These are phyloP conservation scores for Todus mexicanus DNA, from an alignment of 2,797 vertebrate genomes.

Conservation along the genomic window DNA sequence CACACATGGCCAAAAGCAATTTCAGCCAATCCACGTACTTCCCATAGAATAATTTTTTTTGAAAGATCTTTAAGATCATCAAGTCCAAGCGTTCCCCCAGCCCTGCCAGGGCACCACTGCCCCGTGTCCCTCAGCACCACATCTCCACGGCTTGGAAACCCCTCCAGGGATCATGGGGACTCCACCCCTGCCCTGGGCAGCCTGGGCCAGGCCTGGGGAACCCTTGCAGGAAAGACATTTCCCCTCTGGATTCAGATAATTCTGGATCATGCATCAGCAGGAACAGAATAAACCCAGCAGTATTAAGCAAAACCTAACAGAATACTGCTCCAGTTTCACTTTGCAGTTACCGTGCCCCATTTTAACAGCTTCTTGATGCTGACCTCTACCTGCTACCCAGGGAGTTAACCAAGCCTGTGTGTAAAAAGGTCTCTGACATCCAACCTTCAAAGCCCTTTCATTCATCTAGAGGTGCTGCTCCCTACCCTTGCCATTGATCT, in stretches of 20 bases:
- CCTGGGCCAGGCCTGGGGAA: not conserved
- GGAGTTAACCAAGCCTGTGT: not conserved
- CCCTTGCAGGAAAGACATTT: not conserved
- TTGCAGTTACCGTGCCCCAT: not conserved
- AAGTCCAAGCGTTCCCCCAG: not conserved
- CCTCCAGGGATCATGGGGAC: not conserved
- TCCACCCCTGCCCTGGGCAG: not conserved
- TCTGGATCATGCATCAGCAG: not conserved
- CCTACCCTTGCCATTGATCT: conserved; percentile 80
- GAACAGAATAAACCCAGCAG: not conserved
- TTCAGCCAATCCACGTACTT: not conserved
- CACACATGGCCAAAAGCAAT: not conserved
- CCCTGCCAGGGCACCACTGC: not conserved
- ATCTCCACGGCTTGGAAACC: not conserved
- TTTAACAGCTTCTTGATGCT: not conserved
- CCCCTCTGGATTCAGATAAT: not conserved
- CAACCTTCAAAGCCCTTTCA: not conserved
- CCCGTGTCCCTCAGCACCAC: not conserved
- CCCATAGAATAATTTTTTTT: not conserved
- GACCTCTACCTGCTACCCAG: not conserved
- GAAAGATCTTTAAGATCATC: not conserved
- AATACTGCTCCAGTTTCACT: not conserved
- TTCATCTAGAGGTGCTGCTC: not conserved
- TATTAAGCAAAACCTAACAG: not conserved
- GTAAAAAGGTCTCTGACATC: not conserved